Base-by-base conservation (phyloP, 2,888 invertebrate species). In the Neocrepidodera transversa region DNA sequence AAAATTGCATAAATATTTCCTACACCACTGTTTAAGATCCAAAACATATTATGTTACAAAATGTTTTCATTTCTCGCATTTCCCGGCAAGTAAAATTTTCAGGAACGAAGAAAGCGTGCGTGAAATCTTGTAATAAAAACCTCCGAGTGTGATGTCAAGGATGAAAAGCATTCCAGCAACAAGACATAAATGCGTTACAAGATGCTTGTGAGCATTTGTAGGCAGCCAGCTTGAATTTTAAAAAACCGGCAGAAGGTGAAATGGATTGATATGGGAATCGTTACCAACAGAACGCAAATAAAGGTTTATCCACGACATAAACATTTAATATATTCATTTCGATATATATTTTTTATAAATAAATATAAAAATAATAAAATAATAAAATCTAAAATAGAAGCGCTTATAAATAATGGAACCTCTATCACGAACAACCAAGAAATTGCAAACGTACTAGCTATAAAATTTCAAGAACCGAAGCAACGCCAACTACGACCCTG, bases 51-150 rank as follows among this genome's bases (percentile, higher is more conserved):
- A 16, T 16, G 40, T 40, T 40, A 40, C 40, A 14, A 40, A 40
- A n/a, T n/a, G n/a, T n/a, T n/a, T n/a, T n/a, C 40, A 16, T 40
- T 42, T 20, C 49, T 32, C 35, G 35, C 8, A 49, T 35, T 49
- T 49, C 20, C 35, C 35, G 28, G 11, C 16, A 11, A 49, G 23
- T 1, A 6, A 20, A 32, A 50, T 50, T 50, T 50, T 16, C 8
- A 50, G 38, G 36, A 50, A 23, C 14, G 47, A 47, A 50, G 36
- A 36, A 50, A 50, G 35, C 50, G 36, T 50, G 50, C 50, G 36
- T 50, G 50, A 50, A 50, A 50, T 50, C 50, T 50, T 14, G 50
- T 50, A 50, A 50, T 50, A 50, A 50, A 50, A 50, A 50, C 36
- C 36, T 50, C 23, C 50, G 23, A 50, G 36, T 50, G 50, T 50